A percentile compares a stretch with the other conserved stretches of the same genome.
Evolutionary conservation across 2,113 vertebrate genomes (phyloP).

Genomic region (Rhabdornis inornatus): DNA sequence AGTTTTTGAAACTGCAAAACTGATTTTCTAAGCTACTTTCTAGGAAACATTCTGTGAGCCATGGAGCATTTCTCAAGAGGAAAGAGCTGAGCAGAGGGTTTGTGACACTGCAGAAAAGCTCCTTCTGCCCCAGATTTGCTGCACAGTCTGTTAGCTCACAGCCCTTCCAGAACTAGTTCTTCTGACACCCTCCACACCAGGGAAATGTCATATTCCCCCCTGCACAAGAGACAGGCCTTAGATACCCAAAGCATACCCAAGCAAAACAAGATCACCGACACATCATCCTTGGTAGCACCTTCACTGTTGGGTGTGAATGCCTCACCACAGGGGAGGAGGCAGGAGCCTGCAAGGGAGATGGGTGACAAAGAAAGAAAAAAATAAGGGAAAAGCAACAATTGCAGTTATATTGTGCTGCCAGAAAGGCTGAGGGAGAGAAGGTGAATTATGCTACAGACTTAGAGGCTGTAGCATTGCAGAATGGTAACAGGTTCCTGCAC

Average conservation of each 20-base stretch:
- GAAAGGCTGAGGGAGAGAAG: neutral
- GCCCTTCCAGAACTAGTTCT: neutral
- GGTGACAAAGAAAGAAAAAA: neutral
- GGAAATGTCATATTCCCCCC: neutral
- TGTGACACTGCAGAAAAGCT: neutral
- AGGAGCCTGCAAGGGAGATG: neutral
- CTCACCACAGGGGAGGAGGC: neutral
- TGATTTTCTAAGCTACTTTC: neutral
- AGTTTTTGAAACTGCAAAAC: neutral
- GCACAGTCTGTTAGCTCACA: neutral
- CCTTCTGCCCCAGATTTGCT: neutral
- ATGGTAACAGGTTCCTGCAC: neutral
- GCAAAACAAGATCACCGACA: neutral
- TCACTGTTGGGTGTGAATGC: rapidly evolving
- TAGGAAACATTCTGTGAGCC: neutral
- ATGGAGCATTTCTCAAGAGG: neutral
- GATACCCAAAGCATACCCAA: neutral
- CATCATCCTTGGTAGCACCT: rapidly evolving
- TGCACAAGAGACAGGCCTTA: neutral
- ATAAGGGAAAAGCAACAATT: neutral
- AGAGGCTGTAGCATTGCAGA: neutral
- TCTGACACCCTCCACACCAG: neutral
- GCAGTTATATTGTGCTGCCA: neutral
- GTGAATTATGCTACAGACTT: neutral
- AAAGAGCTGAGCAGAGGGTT: neutral